A percentile compares a stretch with the other conserved stretches of the same genome.
Conservation (phyloP, 2,797 vertebrate species). For the Notoglanidium macrostoma region DNA sequence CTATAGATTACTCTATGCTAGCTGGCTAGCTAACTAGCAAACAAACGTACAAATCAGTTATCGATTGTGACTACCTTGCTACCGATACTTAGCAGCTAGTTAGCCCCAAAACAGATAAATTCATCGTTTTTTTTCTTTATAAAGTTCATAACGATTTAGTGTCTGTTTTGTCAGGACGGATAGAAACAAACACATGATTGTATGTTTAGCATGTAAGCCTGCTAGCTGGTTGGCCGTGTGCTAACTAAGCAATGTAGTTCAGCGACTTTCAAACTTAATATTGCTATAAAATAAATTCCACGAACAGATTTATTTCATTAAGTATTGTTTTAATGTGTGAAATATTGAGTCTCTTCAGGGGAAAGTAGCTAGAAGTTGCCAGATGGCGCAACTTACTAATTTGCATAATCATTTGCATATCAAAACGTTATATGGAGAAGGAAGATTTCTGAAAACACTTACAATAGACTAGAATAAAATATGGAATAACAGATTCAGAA, state of each 20-base stretch:
- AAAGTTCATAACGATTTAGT: neutral
- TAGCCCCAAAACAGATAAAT: neutral
- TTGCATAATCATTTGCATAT: neutral
- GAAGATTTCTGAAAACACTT: neutral
- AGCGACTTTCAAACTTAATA: neutral
- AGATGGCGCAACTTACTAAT: neutral
- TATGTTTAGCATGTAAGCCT: neutral
- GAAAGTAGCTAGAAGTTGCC: neutral
- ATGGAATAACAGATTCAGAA: neutral
- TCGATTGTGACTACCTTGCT: neutral
- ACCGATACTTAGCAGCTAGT: neutral
- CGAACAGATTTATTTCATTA: neutral
- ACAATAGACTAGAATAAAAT: neutral
- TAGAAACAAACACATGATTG: neutral
- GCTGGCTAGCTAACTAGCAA: conserved; percentile 10
- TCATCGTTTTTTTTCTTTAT: neutral
- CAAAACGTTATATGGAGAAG: neutral
- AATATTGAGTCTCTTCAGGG: neutral
- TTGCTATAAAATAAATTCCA: no score
- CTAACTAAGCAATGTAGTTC: neutral
- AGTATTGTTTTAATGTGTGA: neutral
- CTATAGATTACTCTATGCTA: neutral
- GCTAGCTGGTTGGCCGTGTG: neutral
- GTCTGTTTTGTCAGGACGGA: no score
- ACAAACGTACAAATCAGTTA: neutral